phyloP scores from a whole-genome alignment of 2,113 vertebrate species.

The Vulpes vulpes region DNA sequence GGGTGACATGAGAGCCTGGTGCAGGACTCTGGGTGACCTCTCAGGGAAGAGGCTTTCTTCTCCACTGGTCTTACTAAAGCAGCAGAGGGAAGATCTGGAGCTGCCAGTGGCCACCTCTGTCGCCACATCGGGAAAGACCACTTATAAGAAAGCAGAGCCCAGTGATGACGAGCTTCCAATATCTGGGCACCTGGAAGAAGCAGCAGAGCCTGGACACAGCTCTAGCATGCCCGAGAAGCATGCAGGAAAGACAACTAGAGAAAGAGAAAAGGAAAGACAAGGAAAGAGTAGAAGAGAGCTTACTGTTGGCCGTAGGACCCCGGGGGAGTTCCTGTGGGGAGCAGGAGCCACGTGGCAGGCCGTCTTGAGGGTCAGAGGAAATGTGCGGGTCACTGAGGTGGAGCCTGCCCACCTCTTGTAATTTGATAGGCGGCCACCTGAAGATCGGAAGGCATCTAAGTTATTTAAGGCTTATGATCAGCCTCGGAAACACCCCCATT shows the following conservation, averaged over 20 bases:
- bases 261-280: background rate
- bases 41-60: background rate
- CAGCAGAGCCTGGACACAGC: background rate
- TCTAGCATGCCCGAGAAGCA: background rate
- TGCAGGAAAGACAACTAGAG: background rate
- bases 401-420: background rate
- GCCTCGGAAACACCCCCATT: background rate
- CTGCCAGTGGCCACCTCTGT: background rate
- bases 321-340: background rate
- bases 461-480: background rate
- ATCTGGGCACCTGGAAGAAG: background rate
- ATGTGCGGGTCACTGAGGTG: background rate
- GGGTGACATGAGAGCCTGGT: background rate
- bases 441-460: background rate
- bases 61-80: background rate
- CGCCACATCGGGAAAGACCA: background rate
- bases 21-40: background rate
- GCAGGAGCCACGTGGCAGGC: background rate
- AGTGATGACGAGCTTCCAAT: background rate
- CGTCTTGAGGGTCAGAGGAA: background rate
- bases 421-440: background rate
- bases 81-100: background rate
- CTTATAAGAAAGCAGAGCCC: background rate
- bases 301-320: background rate
- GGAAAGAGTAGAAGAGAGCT: background rate